Evolutionary conservation across 1,140 invertebrate genomes (phyloP).

Genomic region (Drosophila kohkoa): DNA sequence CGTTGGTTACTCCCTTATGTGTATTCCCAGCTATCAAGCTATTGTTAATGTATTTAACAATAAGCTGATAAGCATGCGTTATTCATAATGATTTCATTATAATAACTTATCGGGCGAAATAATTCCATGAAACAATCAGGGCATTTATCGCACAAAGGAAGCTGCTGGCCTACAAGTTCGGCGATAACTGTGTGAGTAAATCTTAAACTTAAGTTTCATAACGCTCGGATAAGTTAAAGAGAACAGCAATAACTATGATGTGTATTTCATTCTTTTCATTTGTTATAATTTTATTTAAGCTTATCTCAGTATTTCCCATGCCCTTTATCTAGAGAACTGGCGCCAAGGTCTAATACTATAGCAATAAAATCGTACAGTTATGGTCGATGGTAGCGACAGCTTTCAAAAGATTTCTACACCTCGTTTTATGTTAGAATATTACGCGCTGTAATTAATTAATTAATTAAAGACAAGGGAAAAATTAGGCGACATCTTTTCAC

Average conservation of each 20-base stretch:
- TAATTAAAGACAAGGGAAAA: conserved; percentile 70
- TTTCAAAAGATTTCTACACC: conserved; percentile 44
- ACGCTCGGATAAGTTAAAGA: conserved; percentile 23
- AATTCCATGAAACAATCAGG: conserved; percentile 56
- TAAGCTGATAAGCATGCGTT: conserved; percentile 56
- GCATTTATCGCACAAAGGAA: conserved; percentile 63
- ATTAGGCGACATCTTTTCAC: conserved; percentile 80
- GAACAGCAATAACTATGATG: not conserved
- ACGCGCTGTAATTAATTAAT: conserved; percentile 74
- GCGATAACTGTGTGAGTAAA: conserved; percentile 36
- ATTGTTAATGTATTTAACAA: not conserved
- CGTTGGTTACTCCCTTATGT: conserved; percentile 4
- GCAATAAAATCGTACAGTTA: conserved; percentile 47
- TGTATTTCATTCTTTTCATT: conserved; percentile 1
- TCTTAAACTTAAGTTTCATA: conserved; percentile 32
- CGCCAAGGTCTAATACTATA: conserved; percentile 53
- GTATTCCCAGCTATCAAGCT: not conserved
- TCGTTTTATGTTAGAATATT: conserved; percentile 36
- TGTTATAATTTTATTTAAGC: conserved; percentile 6
- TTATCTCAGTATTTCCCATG: conserved; percentile 54
- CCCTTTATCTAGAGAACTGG: conserved; percentile 28
- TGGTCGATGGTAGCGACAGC: conserved; percentile 23
- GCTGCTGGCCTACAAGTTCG: conserved; percentile 47
- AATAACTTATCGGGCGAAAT: conserved; percentile 35
- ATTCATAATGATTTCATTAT: conserved; percentile 55